A percentile compares a stretch with the other conserved stretches of the same genome.
Conservation (phyloP, 2,113 vertebrate genomes). For the Otis tarda region DNA sequence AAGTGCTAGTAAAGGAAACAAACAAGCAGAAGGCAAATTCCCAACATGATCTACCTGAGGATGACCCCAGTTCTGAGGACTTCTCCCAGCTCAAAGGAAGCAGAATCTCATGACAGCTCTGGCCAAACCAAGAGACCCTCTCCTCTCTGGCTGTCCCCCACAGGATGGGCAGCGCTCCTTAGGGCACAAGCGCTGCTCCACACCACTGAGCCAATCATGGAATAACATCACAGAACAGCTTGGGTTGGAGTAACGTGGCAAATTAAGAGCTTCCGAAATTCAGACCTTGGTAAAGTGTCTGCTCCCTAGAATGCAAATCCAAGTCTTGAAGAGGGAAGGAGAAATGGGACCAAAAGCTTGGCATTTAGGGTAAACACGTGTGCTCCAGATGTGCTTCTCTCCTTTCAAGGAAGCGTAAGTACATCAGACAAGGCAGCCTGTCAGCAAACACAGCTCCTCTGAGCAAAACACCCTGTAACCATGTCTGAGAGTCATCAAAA, state of each 20-base stretch:
- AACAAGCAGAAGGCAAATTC: neutral
- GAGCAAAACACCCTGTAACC: neutral
- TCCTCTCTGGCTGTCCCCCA: neutral
- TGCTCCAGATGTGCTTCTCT: neutral
- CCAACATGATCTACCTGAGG: neutral
- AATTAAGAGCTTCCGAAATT: neutral
- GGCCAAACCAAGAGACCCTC: neutral
- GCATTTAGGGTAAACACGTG: neutral
- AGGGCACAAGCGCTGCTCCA: neutral
- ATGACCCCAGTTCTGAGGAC: neutral
- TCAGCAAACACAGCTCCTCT: neutral
- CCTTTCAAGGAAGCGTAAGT: neutral
- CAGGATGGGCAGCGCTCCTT: neutral
- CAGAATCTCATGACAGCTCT: neutral
- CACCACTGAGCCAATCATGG: fast-evolving
- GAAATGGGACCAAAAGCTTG: neutral
- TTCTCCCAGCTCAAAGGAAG: neutral
- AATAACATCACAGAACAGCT: neutral
- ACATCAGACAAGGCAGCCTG: neutral
- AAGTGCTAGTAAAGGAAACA: neutral
- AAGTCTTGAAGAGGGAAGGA: neutral
- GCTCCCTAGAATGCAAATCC: neutral
- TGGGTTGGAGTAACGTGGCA: neutral
- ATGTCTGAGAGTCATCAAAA: neutral
- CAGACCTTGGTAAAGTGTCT: neutral